phyloP scores from a whole-genome alignment of 1,140 invertebrate species.

The Ceratitis capitata region DNA sequence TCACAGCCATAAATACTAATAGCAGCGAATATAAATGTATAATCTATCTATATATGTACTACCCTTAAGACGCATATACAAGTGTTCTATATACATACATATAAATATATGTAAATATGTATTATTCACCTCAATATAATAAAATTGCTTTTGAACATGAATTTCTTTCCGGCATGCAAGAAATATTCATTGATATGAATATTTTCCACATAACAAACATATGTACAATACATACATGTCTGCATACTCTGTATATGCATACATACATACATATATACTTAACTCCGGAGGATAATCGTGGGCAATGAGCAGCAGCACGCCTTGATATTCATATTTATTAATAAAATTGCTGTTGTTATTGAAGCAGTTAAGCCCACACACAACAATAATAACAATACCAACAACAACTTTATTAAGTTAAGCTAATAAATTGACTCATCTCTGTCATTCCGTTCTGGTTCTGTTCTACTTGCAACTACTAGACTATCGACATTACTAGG shows the following conservation, averaged over 20 bases:
- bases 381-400: too few species aligned
- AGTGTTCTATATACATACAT: too few species aligned
- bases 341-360: not conserved
- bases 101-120: too few species aligned
- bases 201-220: too few species aligned
- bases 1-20: not conserved
- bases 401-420: too few species aligned
- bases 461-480: too few species aligned
- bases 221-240: not conserved
- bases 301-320: not conserved
- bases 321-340: slow-evolving; percentile 10
- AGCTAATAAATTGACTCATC: too few species aligned
- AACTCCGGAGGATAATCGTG: not conserved
- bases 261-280: not conserved
- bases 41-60: too few species aligned
- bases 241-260: not conserved
- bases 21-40: not conserved
- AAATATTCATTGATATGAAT: not conserved
- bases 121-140: not conserved
- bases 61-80: too few species aligned
- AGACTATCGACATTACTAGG: too few species aligned
- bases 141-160: not conserved
- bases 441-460: too few species aligned
- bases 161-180: slow-evolving; percentile 9
- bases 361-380: not conserved